Evolutionary conservation across 2,797 vertebrate species (phyloP).

Genomic region (Enoplosus armatus): DNA sequence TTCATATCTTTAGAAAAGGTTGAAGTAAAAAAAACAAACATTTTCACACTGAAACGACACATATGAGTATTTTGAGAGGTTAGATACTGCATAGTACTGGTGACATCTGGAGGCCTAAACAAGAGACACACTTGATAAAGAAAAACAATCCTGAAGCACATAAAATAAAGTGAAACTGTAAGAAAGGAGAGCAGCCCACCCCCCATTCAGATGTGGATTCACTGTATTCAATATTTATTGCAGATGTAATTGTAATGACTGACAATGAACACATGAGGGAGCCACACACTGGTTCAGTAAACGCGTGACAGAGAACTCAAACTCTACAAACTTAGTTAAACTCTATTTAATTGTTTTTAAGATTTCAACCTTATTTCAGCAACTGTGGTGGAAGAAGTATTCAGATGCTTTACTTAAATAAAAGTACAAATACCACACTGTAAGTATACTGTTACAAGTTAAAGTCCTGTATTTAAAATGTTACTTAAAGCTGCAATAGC

Average conservation of each 20-base stretch:
- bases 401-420: too few species aligned
- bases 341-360: too few species aligned
- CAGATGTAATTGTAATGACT: neutral
- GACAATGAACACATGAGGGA: neutral
- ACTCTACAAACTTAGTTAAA: too few species aligned
- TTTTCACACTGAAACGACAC: neutral
- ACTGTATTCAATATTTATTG: neutral
- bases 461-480: too few species aligned
- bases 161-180: neutral
- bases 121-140: neutral
- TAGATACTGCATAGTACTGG: neutral
- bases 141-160: too few species aligned
- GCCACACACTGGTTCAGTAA: neutral
- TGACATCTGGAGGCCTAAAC: slow-evolving; percentile 36
- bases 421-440: too few species aligned
- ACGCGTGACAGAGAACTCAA: neutral
- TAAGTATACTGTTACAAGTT: too few species aligned
- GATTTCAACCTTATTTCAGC: too few species aligned
- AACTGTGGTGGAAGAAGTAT: too few species aligned
- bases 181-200: too few species aligned
- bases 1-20: neutral
- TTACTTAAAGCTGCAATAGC: too few species aligned
- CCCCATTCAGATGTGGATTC: neutral
- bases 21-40: neutral
- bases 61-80: neutral